Evolutionary conservation across 2,888 invertebrate genomes (phyloP).

Genomic region (Ischnus inquisitorius): DNA sequence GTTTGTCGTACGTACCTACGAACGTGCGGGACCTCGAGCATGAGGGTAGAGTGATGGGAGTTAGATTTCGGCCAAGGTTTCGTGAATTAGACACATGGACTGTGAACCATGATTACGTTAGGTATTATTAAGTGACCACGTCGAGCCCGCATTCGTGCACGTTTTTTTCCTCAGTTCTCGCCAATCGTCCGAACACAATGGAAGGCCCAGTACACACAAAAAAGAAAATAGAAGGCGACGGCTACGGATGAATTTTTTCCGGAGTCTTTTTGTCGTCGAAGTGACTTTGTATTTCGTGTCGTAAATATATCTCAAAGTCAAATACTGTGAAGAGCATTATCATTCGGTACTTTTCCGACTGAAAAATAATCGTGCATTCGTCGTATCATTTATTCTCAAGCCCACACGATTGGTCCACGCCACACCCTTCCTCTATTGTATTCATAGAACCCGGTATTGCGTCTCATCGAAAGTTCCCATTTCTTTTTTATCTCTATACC

Average conservation of each 20-base stretch:
- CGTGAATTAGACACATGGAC: constrained; percentile 36
- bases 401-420: neutral
- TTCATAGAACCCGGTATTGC: neutral
- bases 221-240: neutral
- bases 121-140: neutral
- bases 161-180: constrained; percentile 7
- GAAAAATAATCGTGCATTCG: neutral
- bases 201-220: neutral
- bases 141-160: constrained; percentile 23
- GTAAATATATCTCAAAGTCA: neutral
- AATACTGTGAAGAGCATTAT: neutral
- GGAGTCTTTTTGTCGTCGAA: neutral
- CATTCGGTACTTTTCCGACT: neutral
- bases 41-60: constrained; percentile 54
- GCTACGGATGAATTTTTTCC: neutral
- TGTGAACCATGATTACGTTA: neutral
- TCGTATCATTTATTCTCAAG: neutral
- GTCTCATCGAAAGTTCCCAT: constrained; percentile 38
- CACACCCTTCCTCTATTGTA: neutral
- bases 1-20: constrained; percentile 1
- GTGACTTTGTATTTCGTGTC: constrained; percentile 1
- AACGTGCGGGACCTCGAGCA: constrained; percentile 56
- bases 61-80: constrained; percentile 59
- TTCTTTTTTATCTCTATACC: constrained; percentile 56
- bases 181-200: neutral